Percentiles rank a stretch among this genome's conserved stretches.
phyloP scores from a whole-genome alignment of 2,113 vertebrate species.

The Osmerus eperlanus region DNA sequence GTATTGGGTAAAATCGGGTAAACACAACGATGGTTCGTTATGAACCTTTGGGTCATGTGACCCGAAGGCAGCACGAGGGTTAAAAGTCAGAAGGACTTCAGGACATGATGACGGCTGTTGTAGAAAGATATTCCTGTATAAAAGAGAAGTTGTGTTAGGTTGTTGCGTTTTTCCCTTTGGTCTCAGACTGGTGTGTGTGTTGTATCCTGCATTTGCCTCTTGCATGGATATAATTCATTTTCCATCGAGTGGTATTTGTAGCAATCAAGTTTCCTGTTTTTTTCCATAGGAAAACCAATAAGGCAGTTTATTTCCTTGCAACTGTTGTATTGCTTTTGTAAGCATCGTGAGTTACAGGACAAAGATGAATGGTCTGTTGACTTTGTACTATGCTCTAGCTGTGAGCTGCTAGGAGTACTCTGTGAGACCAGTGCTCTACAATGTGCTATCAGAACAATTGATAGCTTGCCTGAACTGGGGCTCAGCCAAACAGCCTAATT shows the following conservation, averaged over 20 bases:
- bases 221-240: neutral
- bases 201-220: neutral
- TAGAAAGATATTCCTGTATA: too few relatives aligned
- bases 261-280: slow-evolving; percentile 14
- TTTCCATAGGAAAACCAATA: slow-evolving; percentile 38
- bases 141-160: too few relatives aligned
- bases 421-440: slow-evolving; percentile 35
- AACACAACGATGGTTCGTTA: too few relatives aligned
- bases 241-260: too few relatives aligned
- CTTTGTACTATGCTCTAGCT: slow-evolving; percentile 15
- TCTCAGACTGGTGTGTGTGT: neutral
- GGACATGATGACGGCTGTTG: too few relatives aligned
- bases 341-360: slow-evolving; percentile 46
- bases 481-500: too few relatives aligned
- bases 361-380: slow-evolving; percentile 50
- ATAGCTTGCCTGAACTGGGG: too few relatives aligned
- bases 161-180: neutral
- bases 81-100: too few relatives aligned
- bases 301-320: slow-evolving; percentile 28
- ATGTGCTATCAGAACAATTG: slow-evolving; percentile 15
- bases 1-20: too few relatives aligned
- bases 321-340: slow-evolving; percentile 30
- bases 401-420: neutral
- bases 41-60: too few relatives aligned
- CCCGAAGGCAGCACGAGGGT: too few relatives aligned